A percentile compares a stretch with the other conserved stretches of the same genome.
These are phyloP conservation scores for Sebastes reedi DNA, from an alignment of 2,797 vertebrate species.

Conservation along the genomic window DNA sequence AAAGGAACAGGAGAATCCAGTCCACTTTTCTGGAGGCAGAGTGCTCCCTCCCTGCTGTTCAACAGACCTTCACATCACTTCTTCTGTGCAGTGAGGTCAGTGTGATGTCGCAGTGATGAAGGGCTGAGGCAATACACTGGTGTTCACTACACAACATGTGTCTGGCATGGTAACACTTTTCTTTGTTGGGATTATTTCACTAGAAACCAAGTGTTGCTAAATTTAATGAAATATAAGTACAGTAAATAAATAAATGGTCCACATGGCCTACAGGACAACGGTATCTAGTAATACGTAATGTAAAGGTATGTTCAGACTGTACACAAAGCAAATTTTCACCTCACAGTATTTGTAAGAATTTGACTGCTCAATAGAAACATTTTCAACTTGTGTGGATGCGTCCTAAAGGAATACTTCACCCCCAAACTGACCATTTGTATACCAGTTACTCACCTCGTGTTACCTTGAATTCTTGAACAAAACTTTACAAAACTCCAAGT, in stretches of 20 bases:
- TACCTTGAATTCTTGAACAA: too few relatives aligned
- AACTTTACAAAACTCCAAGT: too few relatives aligned
- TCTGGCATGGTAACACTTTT: background rate
- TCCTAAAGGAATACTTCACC: too few relatives aligned
- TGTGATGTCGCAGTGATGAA: background rate
- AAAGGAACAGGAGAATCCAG: slow-evolving; percentile 3
- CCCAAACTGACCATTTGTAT: too few relatives aligned
- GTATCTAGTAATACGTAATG: background rate
- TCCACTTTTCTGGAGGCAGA: background rate
- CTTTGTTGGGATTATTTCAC: background rate
- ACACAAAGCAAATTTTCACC: background rate
- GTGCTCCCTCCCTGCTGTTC: slow-evolving; percentile 5
- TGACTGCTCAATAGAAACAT: too few relatives aligned
- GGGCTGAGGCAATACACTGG: background rate
- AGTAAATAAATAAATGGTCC: too few relatives aligned
- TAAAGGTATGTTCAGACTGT: background rate
- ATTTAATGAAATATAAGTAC: background rate
- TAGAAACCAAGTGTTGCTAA: background rate
- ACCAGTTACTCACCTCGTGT: too few relatives aligned
- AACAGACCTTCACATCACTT: background rate
- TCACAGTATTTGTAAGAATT: background rate
- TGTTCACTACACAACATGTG: background rate
- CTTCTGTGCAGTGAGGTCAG: background rate
- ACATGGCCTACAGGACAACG: background rate
- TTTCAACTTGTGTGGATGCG: too few relatives aligned